Conservation (phyloP, 53 echinoderm and acorn worm genomes). For the Holothuria scabra region DNA sequence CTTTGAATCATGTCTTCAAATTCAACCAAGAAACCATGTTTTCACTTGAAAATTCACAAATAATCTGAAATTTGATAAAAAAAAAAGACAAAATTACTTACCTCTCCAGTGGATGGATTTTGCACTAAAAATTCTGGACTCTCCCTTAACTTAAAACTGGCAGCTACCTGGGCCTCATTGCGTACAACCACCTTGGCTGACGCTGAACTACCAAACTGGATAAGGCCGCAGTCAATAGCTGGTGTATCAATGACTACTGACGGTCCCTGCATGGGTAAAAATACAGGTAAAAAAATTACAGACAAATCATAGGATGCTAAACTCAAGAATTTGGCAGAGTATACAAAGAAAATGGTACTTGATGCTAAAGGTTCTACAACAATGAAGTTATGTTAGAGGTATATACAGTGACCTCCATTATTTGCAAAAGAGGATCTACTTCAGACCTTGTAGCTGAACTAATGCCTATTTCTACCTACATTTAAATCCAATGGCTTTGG, state of each 20-base stretch:
- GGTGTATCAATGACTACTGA: constrained; percentile 81
- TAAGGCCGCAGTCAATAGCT: constrained; percentile 84
- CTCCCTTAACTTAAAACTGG: constrained; percentile 73
- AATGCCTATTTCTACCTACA: no score
- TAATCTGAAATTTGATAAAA: no score
- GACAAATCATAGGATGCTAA: neutral
- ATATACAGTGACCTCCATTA: no score
- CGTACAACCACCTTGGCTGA: constrained; percentile 66
- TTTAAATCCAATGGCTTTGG: no score
- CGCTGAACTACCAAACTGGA: constrained; percentile 64
- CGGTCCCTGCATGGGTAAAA: constrained; percentile 66
- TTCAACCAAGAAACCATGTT: no score
- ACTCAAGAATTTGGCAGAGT: neutral
- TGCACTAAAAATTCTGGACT: constrained; percentile 70
- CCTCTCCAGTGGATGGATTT: constrained; percentile 63
- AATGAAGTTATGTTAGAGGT: no score
- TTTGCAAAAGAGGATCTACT: no score
- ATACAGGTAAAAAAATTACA: neutral
- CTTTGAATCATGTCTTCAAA: no score
- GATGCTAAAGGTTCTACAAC: neutral
- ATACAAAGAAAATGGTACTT: neutral
- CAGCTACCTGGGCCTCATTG: constrained; percentile 80
- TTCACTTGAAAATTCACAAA: no score
- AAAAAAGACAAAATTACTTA: neutral
- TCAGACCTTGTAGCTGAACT: no score